Base-by-base conservation (phyloP, 1,140 invertebrate species). In the Leptinotarsa texana region DNA sequence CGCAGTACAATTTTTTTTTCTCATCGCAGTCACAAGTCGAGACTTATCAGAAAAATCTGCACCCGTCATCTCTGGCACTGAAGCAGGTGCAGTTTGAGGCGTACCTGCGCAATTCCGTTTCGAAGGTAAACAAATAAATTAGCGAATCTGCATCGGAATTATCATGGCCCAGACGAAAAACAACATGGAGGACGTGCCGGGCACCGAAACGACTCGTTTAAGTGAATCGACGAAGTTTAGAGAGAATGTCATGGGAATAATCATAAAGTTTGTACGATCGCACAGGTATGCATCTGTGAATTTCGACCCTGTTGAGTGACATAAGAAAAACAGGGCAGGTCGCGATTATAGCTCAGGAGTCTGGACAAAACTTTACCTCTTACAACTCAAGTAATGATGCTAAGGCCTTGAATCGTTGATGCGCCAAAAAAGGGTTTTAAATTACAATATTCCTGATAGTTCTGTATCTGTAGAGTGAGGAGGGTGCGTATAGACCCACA, bases 171-270 rank as follows among this genome's bases (percentile, higher is more conserved):
- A 74, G 74, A 74, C 74, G 69, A 74, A 65, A 75, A 66, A 72
- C 33, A 74, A 74, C 66, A 69, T 61, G 67, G 74, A 68, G 61
- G 71, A 75, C 74, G 74, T 75, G 74, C 72, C 74, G 13, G 74
- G 71, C 67, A 72, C 61, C 72, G 67, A 72, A 75, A 75, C 71
- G 70, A 63, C 51, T 18, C 63, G 72, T 67, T 75, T 75, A 72
- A 72, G 74, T 75, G 57, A 72, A 75, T 71, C 22, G 48, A 57
- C 22, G 48, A n/a, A 57, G 48, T 57, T 57, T 71, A 49, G 48
- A 57, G 48, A 27, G 18, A 67, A 24, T 67, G 65, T 42, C 65
- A 67, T 24, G 13, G 24, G 68, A 74, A 74, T 57, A 57, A 57
- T 17, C 51, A n/a, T 57, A 57, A 57, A 57, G 15, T n/a, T 57